Conservation (phyloP, 2,113 vertebrate species). For the Brachyhypopomus occidentalis region DNA sequence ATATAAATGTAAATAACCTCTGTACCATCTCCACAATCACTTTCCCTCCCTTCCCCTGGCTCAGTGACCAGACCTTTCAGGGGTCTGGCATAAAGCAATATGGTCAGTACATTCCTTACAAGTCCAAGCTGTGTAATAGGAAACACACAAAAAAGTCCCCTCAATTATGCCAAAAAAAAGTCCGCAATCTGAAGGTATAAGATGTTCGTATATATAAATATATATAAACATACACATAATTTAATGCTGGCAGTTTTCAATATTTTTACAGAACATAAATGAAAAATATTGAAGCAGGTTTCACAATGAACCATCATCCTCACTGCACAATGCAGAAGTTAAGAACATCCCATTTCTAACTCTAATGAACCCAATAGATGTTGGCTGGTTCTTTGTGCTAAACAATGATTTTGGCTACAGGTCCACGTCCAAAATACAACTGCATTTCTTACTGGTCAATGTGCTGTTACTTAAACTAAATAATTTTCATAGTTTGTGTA, state of each 20-base stretch:
- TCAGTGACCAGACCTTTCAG: not conserved
- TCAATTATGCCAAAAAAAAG: too few species aligned
- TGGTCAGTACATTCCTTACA: not conserved
- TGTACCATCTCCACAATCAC: not conserved
- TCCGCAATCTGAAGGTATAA: too few species aligned
- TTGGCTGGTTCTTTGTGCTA: not conserved
- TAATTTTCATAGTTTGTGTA: too few species aligned
- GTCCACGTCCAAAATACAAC: not conserved
- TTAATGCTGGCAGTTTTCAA: not conserved
- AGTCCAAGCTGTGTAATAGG: not conserved
- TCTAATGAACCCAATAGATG: not conserved
- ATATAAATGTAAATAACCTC: too few species aligned
- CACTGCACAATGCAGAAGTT: not conserved
- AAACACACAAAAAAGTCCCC: not conserved
- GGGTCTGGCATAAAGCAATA: not conserved
- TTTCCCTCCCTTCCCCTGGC: not conserved
- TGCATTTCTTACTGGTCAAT: not conserved
- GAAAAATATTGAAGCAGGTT: not conserved
- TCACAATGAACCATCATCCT: not conserved
- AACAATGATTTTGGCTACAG: not conserved
- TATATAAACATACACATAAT: not conserved
- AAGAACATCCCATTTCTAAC: not conserved
- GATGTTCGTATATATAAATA: not conserved
- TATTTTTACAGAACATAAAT: not conserved
- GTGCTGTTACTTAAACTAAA: not conserved